Evolutionary conservation across 1,140 invertebrate species (phyloP).

Genomic region (Cepaea nemoralis): DNA sequence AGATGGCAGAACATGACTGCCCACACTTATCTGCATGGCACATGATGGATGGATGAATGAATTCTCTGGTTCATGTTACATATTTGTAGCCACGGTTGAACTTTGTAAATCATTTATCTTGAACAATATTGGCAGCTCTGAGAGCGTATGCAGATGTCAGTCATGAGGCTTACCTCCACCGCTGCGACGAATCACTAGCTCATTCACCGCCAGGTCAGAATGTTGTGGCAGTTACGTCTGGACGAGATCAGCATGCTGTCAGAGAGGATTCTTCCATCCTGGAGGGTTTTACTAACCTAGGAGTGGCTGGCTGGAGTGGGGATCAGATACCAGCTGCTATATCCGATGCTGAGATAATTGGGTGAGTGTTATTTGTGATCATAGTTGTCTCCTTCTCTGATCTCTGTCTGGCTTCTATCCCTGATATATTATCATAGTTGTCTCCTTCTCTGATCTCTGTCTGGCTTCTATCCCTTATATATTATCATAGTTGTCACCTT

Average conservation of each 20-base stretch:
- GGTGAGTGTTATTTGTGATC: neutral
- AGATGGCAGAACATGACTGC: too few relatives aligned
- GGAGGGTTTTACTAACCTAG: neutral
- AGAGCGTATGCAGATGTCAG: constrained; percentile 57
- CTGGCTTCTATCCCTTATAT: too few relatives aligned
- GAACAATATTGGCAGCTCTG: constrained; percentile 49
- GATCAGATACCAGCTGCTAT: neutral
- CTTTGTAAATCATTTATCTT: too few relatives aligned
- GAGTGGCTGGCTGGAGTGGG: neutral
- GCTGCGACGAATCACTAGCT: constrained; percentile 16
- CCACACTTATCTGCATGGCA: too few relatives aligned
- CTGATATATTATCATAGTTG: too few relatives aligned
- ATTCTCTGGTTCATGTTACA: too few relatives aligned
- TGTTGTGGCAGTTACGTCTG: neutral
- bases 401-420: neutral
- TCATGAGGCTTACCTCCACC: constrained; percentile 50
- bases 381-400: neutral
- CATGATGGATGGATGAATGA: too few relatives aligned
- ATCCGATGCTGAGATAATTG: constrained; percentile 4
- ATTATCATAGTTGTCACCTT: too few relatives aligned
- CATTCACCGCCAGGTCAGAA: neutral
- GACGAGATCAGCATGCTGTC: neutral
- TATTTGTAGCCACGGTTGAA: too few relatives aligned
- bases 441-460: too few relatives aligned
- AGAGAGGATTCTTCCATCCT: neutral